Conservation (phyloP, 2,113 vertebrate species). For the Oncorhynchus keta region DNA sequence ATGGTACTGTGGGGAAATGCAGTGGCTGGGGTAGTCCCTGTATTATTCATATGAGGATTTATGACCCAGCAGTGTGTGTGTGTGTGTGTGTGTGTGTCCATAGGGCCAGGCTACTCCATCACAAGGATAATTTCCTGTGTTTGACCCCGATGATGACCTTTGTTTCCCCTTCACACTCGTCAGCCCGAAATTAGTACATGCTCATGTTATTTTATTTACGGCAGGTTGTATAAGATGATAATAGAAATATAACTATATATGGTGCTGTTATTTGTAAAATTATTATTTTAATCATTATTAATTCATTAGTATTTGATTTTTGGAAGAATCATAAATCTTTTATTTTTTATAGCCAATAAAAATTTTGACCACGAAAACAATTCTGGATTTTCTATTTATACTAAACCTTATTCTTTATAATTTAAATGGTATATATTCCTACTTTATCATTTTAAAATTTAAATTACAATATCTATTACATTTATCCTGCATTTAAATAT, state of each 20-base stretch:
- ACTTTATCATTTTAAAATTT: not conserved
- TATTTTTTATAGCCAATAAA: not conserved
- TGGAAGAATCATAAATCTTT: too few species aligned
- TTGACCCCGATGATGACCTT: not conserved
- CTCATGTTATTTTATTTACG: not conserved
- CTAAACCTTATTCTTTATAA: not conserved
- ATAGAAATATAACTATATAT: not conserved
- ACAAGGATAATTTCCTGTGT: not conserved
- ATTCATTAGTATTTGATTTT: not conserved
- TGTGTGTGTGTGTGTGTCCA: too few species aligned
- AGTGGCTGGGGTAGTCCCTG: not conserved
- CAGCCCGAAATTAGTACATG: not conserved
- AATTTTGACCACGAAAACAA: not conserved
- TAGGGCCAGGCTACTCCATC: not conserved
- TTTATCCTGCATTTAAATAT: not conserved
- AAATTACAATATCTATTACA: not conserved
- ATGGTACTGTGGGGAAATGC: not conserved
- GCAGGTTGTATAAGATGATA: not conserved
- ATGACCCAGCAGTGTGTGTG: not conserved
- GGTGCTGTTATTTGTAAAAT: not conserved
- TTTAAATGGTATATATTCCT: not conserved
- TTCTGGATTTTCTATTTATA: not conserved
- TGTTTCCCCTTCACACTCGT: not conserved
- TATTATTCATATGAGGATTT: not conserved
- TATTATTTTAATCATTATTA: not conserved